Percentiles rank a stretch among this genome's conserved stretches.
phyloP scores from a whole-genome alignment of 92 coral and sea anemone genomes.

The Diadumene lineata region DNA sequence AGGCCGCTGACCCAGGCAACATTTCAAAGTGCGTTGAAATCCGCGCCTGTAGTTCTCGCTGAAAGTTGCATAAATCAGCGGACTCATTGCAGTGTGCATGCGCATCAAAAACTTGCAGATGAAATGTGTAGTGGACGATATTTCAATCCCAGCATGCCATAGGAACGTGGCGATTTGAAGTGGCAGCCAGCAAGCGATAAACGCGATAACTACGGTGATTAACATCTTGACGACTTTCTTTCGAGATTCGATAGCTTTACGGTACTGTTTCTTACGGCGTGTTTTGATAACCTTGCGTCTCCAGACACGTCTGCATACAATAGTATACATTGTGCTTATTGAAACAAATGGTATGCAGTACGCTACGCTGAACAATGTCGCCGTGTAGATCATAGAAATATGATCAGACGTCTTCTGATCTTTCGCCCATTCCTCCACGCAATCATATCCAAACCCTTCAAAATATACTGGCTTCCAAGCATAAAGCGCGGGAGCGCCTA shows the following conservation, averaged over 20 bases:
- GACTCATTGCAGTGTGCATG: slow-evolving; percentile 67
- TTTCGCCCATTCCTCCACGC: slow-evolving; percentile 75
- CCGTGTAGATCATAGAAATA: slow-evolving; percentile 37
- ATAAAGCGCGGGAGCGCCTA: slow-evolving; percentile 71
- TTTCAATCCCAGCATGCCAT: slow-evolving; percentile 5
- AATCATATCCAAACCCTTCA: slow-evolving; percentile 33
- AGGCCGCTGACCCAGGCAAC: slow-evolving; percentile 6
- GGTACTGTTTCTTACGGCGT: slow-evolving; percentile 27
- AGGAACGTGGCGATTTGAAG: slow-evolving; percentile 61
- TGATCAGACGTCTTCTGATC: slow-evolving; percentile 20
- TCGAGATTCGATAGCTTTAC: slow-evolving; percentile 60
- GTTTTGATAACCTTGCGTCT: slow-evolving; percentile 71
- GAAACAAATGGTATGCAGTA: slow-evolving; percentile 75
- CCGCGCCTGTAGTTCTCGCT: slow-evolving; percentile 85
- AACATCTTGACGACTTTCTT: slow-evolving; percentile 80
- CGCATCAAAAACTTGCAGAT: slow-evolving; percentile 69
- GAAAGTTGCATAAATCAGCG: slow-evolving; percentile 65
- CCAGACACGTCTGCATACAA: slow-evolving; percentile 79
- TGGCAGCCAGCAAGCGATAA: slow-evolving; percentile 73
- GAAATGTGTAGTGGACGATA: slow-evolving; percentile 30
- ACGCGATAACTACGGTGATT: slow-evolving; percentile 65
- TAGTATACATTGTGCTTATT: slow-evolving; percentile 67
- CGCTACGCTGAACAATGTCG: slow-evolving; percentile 62
- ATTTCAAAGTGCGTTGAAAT: slow-evolving; percentile 42
- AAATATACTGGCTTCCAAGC: slow-evolving; percentile 38